Conservation (phyloP, 2,797 vertebrate species). For the Tragopan temminckii region DNA sequence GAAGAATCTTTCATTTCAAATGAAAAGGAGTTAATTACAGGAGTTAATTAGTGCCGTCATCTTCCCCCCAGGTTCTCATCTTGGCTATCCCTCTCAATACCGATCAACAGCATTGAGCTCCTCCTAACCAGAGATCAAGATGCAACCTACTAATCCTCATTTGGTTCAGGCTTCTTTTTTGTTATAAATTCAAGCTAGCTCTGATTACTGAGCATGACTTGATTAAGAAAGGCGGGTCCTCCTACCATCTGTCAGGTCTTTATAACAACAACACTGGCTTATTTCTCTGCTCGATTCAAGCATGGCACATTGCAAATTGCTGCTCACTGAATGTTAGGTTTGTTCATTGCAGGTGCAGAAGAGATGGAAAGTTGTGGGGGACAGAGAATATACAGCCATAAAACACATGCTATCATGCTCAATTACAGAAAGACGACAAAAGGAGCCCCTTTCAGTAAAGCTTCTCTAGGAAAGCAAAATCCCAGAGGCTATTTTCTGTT, state of each 20-base stretch:
- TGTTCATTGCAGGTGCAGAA: constrained; percentile 26
- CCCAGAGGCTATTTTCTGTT: constrained; percentile 22
- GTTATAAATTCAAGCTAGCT: constrained; percentile 13
- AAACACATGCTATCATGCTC: constrained; percentile 25
- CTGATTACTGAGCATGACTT: constrained; percentile 52
- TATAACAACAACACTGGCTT: background rate
- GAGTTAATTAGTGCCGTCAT: background rate
- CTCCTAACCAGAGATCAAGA: background rate
- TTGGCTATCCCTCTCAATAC: background rate
- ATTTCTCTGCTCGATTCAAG: constrained; percentile 46
- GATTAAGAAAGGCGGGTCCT: constrained; percentile 55
- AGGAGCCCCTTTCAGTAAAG: constrained; percentile 11
- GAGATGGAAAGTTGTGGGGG: background rate
- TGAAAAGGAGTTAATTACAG: background rate
- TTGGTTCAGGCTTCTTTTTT: constrained; percentile 29
- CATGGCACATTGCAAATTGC: constrained; percentile 46
- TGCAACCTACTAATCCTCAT: background rate
- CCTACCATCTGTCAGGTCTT: constrained; percentile 64
- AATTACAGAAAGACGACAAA: constrained; percentile 39
- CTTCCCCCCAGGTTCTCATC: background rate
- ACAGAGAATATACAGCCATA: constrained; percentile 30
- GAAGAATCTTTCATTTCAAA: background rate
- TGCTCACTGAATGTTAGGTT: constrained; percentile 16
- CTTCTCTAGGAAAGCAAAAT: constrained; percentile 8
- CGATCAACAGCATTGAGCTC: background rate